Evolutionary conservation across 2,888 invertebrate genomes (phyloP), one percentile per base, ranked within the genome.

Genomic region (Agonum fuliginosum): DNA sequence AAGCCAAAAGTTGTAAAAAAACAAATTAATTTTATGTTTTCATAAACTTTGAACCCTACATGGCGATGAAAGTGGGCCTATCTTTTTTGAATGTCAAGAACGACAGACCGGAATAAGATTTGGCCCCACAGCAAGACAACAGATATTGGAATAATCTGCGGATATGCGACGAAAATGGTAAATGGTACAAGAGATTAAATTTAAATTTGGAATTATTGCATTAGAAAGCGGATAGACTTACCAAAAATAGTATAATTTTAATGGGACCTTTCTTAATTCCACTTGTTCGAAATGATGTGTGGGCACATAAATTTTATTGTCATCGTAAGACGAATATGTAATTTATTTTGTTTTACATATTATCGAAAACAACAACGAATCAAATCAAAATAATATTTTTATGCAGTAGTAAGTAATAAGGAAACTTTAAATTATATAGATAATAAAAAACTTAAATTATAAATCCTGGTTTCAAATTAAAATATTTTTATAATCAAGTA

Each of bases 41-140:
- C 19, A 62, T 62, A 62, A 62, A 62, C 12, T 65, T 37, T 65
- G 30, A 34, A 37, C 65, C 19, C 19, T 34, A 65, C 30, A 65
- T 65, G 65, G 65, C 17, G 65, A 65, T 30, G 65, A 65, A 65
- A 65, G 65, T 65, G 37, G 65, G 19, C 65, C 10, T 54, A 54
- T 54, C 54, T 22, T 65, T 34, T 65, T 37, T 65, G 14, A 65
- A 65, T 65, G 37, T 37, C 65, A 65, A 12, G 27, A 8, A 17
- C 20, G 1, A 24, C 24, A 17, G 27, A 24, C 58, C 8, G 58
- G 27, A 24, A 14, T 58, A 30, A 58, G 22, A 17, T 22, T 24
- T 62, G 24, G 6, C 12, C 24, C 62, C 14, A 8, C 24, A 14
- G 24, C 6, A 48, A 48, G 8, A 48, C 8, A 17, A 12, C 2